phyloP scores from a whole-genome alignment of 2,888 invertebrate genomes.

The Acanthosepion lycidas region DNA sequence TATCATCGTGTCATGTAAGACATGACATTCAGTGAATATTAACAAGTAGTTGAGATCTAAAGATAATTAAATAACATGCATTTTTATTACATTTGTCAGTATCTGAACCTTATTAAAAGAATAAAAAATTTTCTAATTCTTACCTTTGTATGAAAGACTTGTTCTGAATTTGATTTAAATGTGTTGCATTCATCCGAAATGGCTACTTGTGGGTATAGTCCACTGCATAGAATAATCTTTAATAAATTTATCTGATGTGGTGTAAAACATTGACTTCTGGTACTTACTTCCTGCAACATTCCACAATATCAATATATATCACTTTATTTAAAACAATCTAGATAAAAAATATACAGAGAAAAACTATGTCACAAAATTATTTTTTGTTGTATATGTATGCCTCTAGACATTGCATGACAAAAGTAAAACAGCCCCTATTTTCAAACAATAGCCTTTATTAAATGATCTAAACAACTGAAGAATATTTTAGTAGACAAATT shows the following conservation, averaged over 20 bases:
- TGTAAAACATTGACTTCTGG: constrained; percentile 68
- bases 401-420: too few species aligned
- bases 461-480: too few species aligned
- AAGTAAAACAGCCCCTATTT: too few species aligned
- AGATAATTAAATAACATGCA: not conserved
- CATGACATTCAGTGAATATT: not conserved
- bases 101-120: not conserved
- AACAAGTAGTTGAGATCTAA: not conserved
- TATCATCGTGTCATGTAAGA: not conserved
- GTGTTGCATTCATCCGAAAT: constrained; percentile 95
- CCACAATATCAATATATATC: not conserved
- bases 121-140: constrained; percentile 75
- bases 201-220: constrained; percentile 95
- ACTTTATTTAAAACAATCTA: too few species aligned
- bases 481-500: too few species aligned
- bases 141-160: constrained; percentile 76
- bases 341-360: too few species aligned
- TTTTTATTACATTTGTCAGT: not conserved
- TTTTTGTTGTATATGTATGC: too few species aligned
- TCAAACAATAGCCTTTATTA: too few species aligned
- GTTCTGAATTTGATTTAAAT: constrained; percentile 81
- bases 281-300: constrained; percentile 65
- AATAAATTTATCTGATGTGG: constrained; percentile 70
- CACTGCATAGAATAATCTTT: constrained; percentile 87
- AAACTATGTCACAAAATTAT: too few species aligned